Base-by-base conservation (phyloP, 2,113 vertebrate genomes). In the Myotis davidii region DNA sequence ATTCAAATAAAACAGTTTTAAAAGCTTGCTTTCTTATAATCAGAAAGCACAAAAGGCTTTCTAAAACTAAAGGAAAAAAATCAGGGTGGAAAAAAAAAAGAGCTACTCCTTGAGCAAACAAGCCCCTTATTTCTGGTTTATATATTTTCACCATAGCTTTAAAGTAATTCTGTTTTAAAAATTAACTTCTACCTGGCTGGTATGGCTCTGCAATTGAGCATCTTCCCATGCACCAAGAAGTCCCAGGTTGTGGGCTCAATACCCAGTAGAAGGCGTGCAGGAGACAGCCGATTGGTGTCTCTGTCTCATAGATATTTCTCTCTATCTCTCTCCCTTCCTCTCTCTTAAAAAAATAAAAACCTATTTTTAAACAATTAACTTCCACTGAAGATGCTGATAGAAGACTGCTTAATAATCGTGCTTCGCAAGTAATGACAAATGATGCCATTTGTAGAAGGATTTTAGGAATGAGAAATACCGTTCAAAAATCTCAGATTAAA, bases 1-100 rank as follows among this genome's bases (percentile, higher is more conserved):
- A 94, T 93, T 95, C 94, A 96, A 98, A 97, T 95, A 95, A 97
- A 97, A 94, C 11, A 94, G 76, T 96, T 94, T 95, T 97, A 83
- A 97, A 95, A 82, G 92, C 56, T 88, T 96, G 69, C 92, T 98
- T 97, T 96, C 85, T 21, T 86, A 76, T 74, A 70, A 56, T 67
- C 67, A 95, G 56, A 61, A 90, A 96, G 37, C 90, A 96, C 85
- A 92, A 90, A 95, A 94, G 18, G 37, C 64, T 94, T 95, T 92
- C 61, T 54, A 87, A 91, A 48, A 94, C 88, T 92, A 88, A 52
- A 76, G 37, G 3, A 16, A 83, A 93, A 94, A 94, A 45, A 21
- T 27, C 32, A 88, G 78, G 61, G 18, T 84, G 61, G 52, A 86
- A 89, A 70, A 54, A 70, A 67, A n/a, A 67, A 64, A 85, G 18